phyloP scores from a whole-genome alignment of 2,113 vertebrate genomes.

The Sinocyclocheilus anshuiensis region DNA sequence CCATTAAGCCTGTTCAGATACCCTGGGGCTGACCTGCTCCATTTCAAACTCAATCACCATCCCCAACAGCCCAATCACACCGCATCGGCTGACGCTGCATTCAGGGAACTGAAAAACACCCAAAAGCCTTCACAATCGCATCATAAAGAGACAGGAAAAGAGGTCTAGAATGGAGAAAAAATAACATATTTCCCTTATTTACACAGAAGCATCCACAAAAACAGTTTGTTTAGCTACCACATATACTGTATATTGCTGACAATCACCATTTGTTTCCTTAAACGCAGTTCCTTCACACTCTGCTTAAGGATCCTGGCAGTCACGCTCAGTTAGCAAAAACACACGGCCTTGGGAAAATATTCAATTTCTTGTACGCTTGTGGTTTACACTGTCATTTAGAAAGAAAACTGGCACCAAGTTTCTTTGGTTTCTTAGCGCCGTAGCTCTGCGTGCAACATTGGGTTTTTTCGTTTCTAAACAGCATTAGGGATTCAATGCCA shows the following conservation, averaged over 20 bases:
- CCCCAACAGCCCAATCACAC: constrained; percentile 48
- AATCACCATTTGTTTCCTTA: constrained; percentile 54
- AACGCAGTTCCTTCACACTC: constrained; percentile 63
- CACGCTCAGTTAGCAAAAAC: constrained; percentile 60
- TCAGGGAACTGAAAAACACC: constrained; percentile 41
- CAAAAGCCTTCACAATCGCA: neutral
- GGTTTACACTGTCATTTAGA: constrained; percentile 56
- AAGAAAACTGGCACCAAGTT: constrained; percentile 61
- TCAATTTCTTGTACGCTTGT: constrained; percentile 29
- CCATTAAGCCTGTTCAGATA: constrained; percentile 70
- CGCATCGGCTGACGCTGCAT: constrained; percentile 30
- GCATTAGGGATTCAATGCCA: constrained; percentile 35
- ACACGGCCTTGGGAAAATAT: constrained; percentile 47
- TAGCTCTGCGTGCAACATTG: constrained; percentile 53
- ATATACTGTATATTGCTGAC: constrained; percentile 54
- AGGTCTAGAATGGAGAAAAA: constrained; percentile 60
- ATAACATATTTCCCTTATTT: constrained; percentile 60
- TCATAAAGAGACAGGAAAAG: constrained; percentile 50
- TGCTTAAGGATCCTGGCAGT: constrained; percentile 56
- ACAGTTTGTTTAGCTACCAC: constrained; percentile 48
- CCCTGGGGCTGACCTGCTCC: constrained; percentile 64
- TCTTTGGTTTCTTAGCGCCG: constrained; percentile 48
- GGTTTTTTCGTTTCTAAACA: constrained; percentile 53
- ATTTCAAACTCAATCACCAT: constrained; percentile 75
- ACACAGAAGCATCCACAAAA: constrained; percentile 58